Conservation (phyloP, 2,888 invertebrate genomes). For the Strigamia maritima region DNA sequence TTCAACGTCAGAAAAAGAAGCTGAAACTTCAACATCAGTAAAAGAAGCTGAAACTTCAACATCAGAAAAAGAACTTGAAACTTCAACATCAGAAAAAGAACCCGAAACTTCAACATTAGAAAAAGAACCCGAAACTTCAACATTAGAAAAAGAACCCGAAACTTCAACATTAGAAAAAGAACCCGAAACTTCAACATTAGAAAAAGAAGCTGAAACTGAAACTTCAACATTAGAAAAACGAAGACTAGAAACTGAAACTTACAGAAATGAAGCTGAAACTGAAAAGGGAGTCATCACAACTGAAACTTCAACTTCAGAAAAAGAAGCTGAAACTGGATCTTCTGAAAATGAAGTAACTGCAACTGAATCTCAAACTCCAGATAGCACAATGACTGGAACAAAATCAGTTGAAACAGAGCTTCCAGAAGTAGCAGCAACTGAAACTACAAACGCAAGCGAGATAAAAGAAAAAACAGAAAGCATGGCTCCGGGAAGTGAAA, state of each 20-base stretch:
- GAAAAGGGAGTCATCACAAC: background rate
- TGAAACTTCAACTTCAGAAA: background rate
- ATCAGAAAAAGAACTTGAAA: background rate
- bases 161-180: background rate
- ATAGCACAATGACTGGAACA: background rate
- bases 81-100: no score
- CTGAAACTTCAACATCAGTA: background rate
- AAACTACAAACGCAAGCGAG: background rate
- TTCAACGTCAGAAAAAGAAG: background rate
- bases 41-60: background rate
- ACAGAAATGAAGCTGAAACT: background rate
- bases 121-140: background rate
- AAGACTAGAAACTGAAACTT: background rate
- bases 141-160: background rate
- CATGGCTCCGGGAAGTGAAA: no score
- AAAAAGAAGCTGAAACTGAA: background rate
- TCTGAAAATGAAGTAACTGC: background rate
- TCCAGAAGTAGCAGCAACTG: background rate
- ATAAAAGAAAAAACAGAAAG: background rate
- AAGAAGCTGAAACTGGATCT: background rate
- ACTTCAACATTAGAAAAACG: background rate
- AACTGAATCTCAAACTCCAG: background rate
- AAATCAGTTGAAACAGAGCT: background rate
- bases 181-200: background rate
- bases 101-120: background rate